Evolutionary conservation across 1,140 invertebrate species (phyloP).

Genomic region (Atopsyche davidsoni): DNA sequence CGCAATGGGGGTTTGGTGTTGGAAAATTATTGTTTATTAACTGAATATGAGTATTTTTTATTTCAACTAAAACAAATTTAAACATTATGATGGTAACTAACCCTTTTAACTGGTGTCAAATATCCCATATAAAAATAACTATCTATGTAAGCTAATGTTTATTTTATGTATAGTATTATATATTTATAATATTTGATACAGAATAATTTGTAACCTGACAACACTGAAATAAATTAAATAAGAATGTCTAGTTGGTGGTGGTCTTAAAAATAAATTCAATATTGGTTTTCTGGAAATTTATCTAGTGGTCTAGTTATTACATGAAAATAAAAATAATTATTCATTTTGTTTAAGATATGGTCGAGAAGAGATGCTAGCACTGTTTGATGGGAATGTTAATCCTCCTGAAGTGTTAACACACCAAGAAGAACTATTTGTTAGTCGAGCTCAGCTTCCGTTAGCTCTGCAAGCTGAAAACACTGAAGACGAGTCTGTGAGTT

Average conservation of each 20-base stretch:
- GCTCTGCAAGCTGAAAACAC: conserved; percentile 11
- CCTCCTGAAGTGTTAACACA: conserved; percentile 5
- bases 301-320: background rate
- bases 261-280: too few species aligned
- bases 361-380: conserved; percentile 21
- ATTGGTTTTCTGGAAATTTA: background rate
- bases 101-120: background rate
- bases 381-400: conserved; percentile 17
- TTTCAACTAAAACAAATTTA: background rate
- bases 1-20: background rate
- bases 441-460: conserved; percentile 14
- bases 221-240: too few species aligned
- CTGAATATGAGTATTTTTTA: background rate
- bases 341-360: conserved; percentile 11
- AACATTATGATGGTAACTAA: background rate
- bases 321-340: background rate
- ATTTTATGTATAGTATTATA: too few species aligned
- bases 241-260: too few species aligned
- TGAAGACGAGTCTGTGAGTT: conserved; percentile 13
- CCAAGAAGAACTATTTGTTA: conserved; percentile 14
- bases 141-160: too few species aligned
- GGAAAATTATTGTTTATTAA: background rate
- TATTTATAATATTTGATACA: too few species aligned
- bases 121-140: too few species aligned
- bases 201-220: too few species aligned